Evolutionary conservation across 1,140 invertebrate species (phyloP).

Genomic region (Cryptotermes secundus): DNA sequence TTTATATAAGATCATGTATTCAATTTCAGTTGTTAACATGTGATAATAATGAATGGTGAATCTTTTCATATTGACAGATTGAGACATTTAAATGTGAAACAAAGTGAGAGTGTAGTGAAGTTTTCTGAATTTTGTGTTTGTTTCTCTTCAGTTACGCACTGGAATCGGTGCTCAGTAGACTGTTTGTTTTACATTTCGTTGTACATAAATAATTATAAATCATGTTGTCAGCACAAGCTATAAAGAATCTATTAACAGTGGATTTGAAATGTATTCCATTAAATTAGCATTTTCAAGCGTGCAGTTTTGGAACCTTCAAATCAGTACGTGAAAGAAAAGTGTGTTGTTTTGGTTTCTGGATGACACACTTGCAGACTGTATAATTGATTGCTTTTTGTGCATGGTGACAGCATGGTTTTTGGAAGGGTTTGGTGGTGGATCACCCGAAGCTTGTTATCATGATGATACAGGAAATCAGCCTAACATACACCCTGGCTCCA

Average conservation of each 20-base stretch:
- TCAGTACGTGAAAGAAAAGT: not conserved
- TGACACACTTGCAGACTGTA: not conserved
- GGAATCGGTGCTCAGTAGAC: too few species aligned
- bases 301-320: too few species aligned
- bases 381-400: not conserved
- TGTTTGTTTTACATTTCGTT: too few species aligned
- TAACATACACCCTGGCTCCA: constrained; percentile 64
- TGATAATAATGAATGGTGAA: too few species aligned
- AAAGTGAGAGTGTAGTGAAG: too few species aligned
- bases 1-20: too few species aligned
- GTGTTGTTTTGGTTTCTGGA: not conserved
- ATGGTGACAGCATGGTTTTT: not conserved
- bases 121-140: too few species aligned
- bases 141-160: too few species aligned
- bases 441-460: not conserved
- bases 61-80: too few species aligned
- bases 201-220: not conserved
- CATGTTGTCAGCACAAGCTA: not conserved
- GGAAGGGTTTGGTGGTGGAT: constrained; percentile 3
- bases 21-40: too few species aligned
- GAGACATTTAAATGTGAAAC: too few species aligned
- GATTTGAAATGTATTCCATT: not conserved
- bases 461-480: constrained; percentile 52
- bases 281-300: not conserved
- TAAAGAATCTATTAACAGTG: not conserved